A percentile compares a stretch with the other conserved stretches of the same genome.
Evolutionary conservation across 2,797 vertebrate genomes (phyloP).

Genomic region (Aplochiton taeniatus): DNA sequence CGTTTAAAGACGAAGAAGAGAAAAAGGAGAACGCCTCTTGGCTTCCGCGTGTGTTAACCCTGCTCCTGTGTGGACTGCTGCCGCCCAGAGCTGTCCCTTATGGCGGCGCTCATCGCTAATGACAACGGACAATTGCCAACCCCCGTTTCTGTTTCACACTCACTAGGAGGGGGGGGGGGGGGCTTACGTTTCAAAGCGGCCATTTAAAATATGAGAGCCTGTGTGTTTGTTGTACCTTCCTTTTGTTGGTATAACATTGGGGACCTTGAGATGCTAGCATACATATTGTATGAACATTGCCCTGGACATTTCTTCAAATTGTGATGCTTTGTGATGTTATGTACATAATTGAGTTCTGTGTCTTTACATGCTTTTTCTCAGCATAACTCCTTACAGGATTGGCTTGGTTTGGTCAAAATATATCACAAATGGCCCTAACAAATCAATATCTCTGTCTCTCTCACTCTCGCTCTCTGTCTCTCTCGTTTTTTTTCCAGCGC

Average conservation of each 20-base stretch:
- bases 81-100: constrained; percentile 14
- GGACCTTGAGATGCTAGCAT: constrained; percentile 52
- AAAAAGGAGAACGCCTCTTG: neutral
- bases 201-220: constrained; percentile 17
- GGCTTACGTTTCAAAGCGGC: constrained; percentile 6
- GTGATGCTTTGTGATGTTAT: constrained; percentile 52
- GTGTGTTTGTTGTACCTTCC: constrained; percentile 18
- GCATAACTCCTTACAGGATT: constrained; percentile 39
- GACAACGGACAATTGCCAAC: neutral
- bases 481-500: too few species aligned
- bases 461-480: too few species aligned
- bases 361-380: constrained; percentile 56
- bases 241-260: constrained; percentile 30
- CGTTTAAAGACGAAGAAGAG: too few species aligned
- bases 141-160: constrained; percentile 6
- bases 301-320: constrained; percentile 55
- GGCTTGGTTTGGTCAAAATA: constrained; percentile 18
- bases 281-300: constrained; percentile 65
- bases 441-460: too few species aligned
- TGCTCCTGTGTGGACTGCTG: neutral
- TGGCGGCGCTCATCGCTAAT: neutral
- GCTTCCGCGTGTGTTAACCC: neutral
- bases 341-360: constrained; percentile 66
- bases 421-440: neutral
- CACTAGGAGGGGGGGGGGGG: neutral